Base-by-base conservation (phyloP, 2,113 vertebrate genomes). In the Toxostoma redivivum region DNA sequence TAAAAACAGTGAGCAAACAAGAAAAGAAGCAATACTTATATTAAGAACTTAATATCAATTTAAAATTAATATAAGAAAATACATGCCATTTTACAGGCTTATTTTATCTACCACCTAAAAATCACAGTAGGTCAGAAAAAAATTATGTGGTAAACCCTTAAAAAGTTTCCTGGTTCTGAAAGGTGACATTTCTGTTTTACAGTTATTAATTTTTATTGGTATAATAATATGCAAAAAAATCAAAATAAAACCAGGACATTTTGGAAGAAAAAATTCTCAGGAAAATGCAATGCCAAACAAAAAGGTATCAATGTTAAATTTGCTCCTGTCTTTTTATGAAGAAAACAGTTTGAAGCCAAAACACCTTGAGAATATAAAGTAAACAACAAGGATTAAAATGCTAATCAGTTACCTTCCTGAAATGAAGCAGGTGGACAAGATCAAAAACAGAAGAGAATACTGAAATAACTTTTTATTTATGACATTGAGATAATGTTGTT, bases 401-500 rank as follows among this genome's bases (percentile, higher is more conserved):
- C 33, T 87, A 70, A 88, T 35, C 40, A 90, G 33, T 83, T 81
- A 37, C 31, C 9, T 28, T 44, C 95, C 70, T 95, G 64, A 95
- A 91, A 66, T 53, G 31, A 92, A 91, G 27, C 47, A 90, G 37
- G 38, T 51, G 42, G 84, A 88, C 24, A 47, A 93, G 51, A 76
- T 27, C 47, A 82, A 70, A 35, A 82, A 20, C 42, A 15, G 16
- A 57, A 76, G 17, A 88, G 21, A 87, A 69, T 67, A 58, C n/a
- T 92, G 66, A 85, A 94, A 71, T 47, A 92, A 70, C n/a, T 51
- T 64, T 83, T 97, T 62, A 69, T 78, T 76, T 89, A 87, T 62
- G 54, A 61, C 61, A 93, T 78, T 23, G 58, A 95, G 69, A 65
- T 94, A 84, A 96, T 73, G 24, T 74, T 74, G 40, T 58, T 64